Percentiles rank a stretch among this genome's conserved stretches.
Conservation (phyloP, 2,888 invertebrate species). For the Norana najaformis region DNA sequence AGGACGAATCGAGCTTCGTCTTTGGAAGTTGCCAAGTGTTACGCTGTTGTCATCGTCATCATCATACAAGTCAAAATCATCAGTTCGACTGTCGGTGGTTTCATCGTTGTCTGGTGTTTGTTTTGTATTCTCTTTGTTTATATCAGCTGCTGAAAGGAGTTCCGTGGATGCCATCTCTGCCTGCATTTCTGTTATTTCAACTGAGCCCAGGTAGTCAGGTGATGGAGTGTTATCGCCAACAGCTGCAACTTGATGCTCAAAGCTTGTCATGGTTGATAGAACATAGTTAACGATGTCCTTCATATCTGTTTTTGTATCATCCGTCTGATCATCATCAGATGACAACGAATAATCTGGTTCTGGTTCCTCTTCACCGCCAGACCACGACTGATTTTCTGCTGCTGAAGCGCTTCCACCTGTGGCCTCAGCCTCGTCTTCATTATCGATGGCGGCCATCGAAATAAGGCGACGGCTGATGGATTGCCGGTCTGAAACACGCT, state of each 20-base stretch:
- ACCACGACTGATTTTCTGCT: not conserved
- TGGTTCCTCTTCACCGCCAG: not conserved
- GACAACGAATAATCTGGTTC: constrained; percentile 17
- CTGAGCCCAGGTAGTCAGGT: not conserved
- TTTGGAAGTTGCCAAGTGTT: not conserved
- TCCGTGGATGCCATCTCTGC: not conserved
- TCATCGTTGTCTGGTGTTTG: not conserved
- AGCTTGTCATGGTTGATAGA: not conserved
- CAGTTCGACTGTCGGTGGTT: not conserved
- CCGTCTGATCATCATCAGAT: not conserved
- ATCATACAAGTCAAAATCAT: not conserved
- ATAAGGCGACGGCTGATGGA: not conserved
- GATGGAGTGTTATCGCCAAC: not conserved
- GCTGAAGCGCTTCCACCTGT: not conserved
- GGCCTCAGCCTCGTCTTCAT: not conserved
- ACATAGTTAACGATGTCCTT: not conserved
- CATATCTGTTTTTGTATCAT: not conserved
- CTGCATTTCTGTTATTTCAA: not conserved
- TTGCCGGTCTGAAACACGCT: not conserved
- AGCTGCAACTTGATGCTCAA: not conserved
- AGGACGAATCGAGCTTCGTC: not conserved
- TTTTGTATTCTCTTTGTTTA: too few relatives aligned
- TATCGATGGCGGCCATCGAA: not conserved
- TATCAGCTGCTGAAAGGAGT: not conserved
- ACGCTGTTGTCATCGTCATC: not conserved